Conservation (phyloP, 1,140 invertebrate species). For the Heliconius congener region DNA sequence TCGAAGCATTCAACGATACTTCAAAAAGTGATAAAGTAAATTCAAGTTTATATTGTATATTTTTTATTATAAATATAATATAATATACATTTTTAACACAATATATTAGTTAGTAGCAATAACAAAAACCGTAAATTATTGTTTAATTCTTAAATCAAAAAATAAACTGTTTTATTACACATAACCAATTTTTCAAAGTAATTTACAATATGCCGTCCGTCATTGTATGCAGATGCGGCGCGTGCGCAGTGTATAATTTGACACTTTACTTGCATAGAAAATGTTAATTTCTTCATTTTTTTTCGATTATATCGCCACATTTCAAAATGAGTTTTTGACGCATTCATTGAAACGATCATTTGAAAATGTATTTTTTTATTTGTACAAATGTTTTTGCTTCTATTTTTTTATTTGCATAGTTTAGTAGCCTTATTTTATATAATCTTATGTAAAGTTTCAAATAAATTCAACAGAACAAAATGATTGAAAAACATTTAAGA, state of each 20-base stretch:
- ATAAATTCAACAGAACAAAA: no score
- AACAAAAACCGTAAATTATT: no score
- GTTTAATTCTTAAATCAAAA: not conserved
- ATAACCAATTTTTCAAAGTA: slow-evolving; percentile 15
- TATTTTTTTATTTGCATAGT: not conserved
- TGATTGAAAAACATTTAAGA: no score
- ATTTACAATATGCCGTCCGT: slow-evolving; percentile 33
- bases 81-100: no score
- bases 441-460: no score
- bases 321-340: slow-evolving; percentile 17
- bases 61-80: no score
- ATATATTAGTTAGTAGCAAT: no score
- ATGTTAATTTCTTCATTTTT: slow-evolving; percentile 44
- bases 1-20: no score
- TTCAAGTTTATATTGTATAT: no score
- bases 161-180: not conserved
- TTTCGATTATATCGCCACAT: slow-evolving; percentile 22
- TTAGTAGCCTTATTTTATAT: not conserved
- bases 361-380: not conserved
- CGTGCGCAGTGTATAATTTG: slow-evolving; percentile 43
- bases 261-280: slow-evolving; percentile 49
- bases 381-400: not conserved
- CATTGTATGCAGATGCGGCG: slow-evolving; percentile 54
- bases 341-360: not conserved
- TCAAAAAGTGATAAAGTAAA: no score